A percentile compares a stretch with the other conserved stretches of the same genome.
phyloP scores from a whole-genome alignment of 2,113 vertebrate species.

The Sprattus sprattus region DNA sequence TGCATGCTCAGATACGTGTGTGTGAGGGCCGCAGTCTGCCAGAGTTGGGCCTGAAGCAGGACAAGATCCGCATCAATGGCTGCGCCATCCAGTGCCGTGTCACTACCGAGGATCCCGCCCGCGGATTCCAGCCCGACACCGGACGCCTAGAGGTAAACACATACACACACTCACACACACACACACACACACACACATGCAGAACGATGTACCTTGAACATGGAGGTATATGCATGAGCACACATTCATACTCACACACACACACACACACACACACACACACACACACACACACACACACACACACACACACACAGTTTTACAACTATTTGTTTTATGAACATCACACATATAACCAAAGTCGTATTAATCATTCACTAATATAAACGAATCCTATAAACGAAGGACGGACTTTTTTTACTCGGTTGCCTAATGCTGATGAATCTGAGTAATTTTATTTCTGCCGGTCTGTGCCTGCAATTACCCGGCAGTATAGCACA shows the following conservation, averaged over 20 bases:
- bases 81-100: conserved; percentile 81
- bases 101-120: conserved; percentile 78
- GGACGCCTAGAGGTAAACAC: conserved; percentile 77
- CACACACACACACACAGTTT: background rate
- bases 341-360: background rate
- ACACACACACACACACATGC: background rate
- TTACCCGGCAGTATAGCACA: background rate
- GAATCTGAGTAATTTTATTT: background rate
- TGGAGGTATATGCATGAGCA: no score
- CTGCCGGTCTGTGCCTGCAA: background rate
- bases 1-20: conserved; percentile 77
- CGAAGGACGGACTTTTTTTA: background rate
- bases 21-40: conserved; percentile 74
- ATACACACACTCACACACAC: background rate
- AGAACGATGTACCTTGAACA: no score
- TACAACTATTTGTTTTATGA: background rate
- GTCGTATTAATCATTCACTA: background rate
- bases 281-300: background rate
- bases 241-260: background rate
- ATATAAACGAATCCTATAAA: background rate
- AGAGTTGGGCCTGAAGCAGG: conserved; percentile 74
- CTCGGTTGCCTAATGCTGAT: background rate
- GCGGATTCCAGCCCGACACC: conserved; percentile 79
- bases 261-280: background rate
- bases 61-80: conserved; percentile 74